Percentiles rank a stretch among this genome's conserved stretches.
Conservation (phyloP, 2,888 invertebrate species). For the Platypus cylindrus region DNA sequence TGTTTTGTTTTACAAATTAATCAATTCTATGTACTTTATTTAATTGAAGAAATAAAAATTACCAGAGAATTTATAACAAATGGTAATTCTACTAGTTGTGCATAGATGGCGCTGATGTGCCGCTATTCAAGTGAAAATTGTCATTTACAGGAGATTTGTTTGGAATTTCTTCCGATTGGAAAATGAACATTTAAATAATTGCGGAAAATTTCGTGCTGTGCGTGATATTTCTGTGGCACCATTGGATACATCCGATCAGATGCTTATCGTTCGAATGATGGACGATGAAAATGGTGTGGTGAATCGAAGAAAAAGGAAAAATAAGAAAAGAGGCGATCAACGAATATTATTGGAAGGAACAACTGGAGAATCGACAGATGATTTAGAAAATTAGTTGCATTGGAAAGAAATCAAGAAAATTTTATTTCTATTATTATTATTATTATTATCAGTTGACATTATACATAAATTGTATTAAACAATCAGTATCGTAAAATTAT, state of each 20-base stretch:
- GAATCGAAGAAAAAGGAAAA: conserved; percentile 49
- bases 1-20: too few relatives aligned
- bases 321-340: conserved; percentile 29
- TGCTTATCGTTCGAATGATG: conserved; percentile 86
- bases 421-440: too few relatives aligned
- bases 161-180: conserved; percentile 99
- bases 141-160: conserved; percentile 64
- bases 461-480: too few relatives aligned
- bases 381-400: conserved; percentile 25
- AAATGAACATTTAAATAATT: conserved; percentile 98
- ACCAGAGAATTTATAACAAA: too few relatives aligned
- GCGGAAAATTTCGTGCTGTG: conserved; percentile 96
- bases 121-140: too few relatives aligned
- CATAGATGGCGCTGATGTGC: too few relatives aligned
- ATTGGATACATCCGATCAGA: conserved; percentile 85
- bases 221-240: conserved; percentile 94
- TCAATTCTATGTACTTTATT: too few relatives aligned
- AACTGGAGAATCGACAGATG: conserved; percentile 36
- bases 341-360: conserved; percentile 23
- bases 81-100: too few relatives aligned
- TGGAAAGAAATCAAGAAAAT: too few relatives aligned
- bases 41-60: too few relatives aligned
- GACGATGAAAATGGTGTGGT: conserved; percentile 81
- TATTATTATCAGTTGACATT: too few relatives aligned
- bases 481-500: too few relatives aligned